A percentile compares a stretch with the other conserved stretches of the same genome.
Evolutionary conservation across 1,140 invertebrate species (phyloP).

Genomic region (Teleogryllus occipitalis): DNA sequence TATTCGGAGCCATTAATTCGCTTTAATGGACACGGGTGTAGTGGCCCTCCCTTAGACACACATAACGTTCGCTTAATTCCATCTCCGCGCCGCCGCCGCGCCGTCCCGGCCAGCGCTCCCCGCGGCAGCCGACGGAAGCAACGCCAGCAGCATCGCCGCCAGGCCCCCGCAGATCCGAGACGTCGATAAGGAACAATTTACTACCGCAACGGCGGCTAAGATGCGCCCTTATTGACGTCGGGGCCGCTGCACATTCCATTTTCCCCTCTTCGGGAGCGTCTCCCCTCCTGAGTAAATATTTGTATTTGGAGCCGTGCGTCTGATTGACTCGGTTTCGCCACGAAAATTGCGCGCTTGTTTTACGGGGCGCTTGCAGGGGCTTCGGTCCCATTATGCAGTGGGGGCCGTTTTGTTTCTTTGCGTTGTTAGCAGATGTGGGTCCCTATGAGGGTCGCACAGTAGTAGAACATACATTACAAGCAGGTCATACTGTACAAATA

Average conservation of each 20-base stretch:
- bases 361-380: neutral
- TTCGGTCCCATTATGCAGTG: neutral
- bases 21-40: neutral
- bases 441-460: no score
- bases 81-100: neutral
- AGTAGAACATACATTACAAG: no score
- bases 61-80: conserved; percentile 4
- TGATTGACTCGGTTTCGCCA: neutral
- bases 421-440: no score
- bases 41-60: conserved; percentile 2
- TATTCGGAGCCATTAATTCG: conserved; percentile 1
- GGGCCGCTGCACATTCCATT: neutral
- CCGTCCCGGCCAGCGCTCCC: neutral
- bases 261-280: neutral
- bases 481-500: no score
- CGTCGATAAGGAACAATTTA: neutral
- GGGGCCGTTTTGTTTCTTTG: no score
- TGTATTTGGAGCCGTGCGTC: neutral
- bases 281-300: neutral
- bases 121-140: neutral
- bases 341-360: neutral
- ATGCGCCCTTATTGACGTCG: neutral
- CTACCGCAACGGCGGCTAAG: neutral
- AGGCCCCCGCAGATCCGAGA: neutral
- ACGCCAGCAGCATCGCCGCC: neutral